Base-by-base conservation (phyloP, 2,113 vertebrate species). In the Zapus hudsonius region DNA sequence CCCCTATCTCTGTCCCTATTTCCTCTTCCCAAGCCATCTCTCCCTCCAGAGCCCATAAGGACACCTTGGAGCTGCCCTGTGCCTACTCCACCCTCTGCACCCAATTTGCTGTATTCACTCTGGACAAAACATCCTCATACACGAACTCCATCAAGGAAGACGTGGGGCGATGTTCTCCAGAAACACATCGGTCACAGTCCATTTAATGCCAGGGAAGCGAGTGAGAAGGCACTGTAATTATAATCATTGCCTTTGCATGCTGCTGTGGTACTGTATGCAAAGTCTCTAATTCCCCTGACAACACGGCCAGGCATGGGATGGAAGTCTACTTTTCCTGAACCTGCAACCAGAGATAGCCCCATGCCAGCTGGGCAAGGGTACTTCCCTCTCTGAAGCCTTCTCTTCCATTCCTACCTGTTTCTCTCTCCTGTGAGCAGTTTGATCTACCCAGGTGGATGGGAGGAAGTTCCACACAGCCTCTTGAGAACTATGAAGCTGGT, bases 141-240 rank as follows among this genome's bases (percentile, higher is more conserved):
- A 0, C 25, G 64, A 94, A 75, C 90, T 63, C 61, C 61, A 25
- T 64, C 38, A 13, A 92, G 47, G n/a, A 81, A 91, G 87, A 47
- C n/a, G 29, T 1, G 40, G 42, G 69, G 44, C 40, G 0, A 36
- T 44, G 63, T 81, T 55, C 93, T 90, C 84, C 73, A 96, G 91
- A 88, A 92, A 87, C 76, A 40, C 89, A 95, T 95, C 75, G 42
- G 95, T 84, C 91, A 96, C 63, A 74, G 92, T 82, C 80, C 94
- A 89, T 95, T 96, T 94, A 74, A 59, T 44, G 36, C 63, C 69
- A 64, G 87, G 84, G 92, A 81, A 86, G 89, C 47, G 57, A 84
- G 63, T 85, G 7, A 75, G 94, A 91, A 96, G 89, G 22, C 75
- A 6, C 52, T 64, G n/a, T 87, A 96, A 95, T 95, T 94, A 72